Base-by-base conservation (phyloP, 2,113 vertebrate species). In the Mionectes macconnelli region DNA sequence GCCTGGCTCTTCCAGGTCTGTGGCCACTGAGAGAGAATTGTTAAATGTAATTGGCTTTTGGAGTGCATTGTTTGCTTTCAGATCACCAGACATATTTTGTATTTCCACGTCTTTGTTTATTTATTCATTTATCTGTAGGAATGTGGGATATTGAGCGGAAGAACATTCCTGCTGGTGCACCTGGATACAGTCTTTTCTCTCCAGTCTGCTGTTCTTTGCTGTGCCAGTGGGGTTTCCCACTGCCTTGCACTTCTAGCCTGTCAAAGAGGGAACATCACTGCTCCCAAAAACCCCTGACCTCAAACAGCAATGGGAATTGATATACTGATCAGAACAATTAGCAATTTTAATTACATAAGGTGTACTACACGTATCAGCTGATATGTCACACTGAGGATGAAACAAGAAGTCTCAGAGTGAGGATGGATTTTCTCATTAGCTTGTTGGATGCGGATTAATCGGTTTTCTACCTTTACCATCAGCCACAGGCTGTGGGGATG, bases 331-430 rank as follows among this genome's bases (percentile, higher is more conserved):
- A 67, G 75, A 68, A 73, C 45, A 79, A 90, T 89, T 66, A 95
- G 69, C 37, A 62, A 76, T 79, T 59, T 95, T 93, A 95, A 96
- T 96, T 95, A 63, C 72, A 21, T 42, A 62, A 84, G 94, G 57
- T 24, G 63, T 72, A 55, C 91, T 30, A 66, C 87, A 77, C 28
- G 14, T 47, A 64, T 73, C 57, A 31, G 76, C 25, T 93, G 90
- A 94, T 81, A 70, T 24, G 70, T 63, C 53, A 35, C 72, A 27
- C 11, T 72, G 69, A 55, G 62, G 85, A 76, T 50, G 82, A 84
- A 84, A 57, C 31, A 39, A 69, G 66, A 31, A 69, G 33, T 64
- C 78, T 86, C 55, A 50, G 82, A 59, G 59, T 56, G 84, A 70
- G 8, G 13, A 72, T 18, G 24, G 47, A 39, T 73, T 74, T 93